Evolutionary conservation across 2,113 vertebrate genomes (phyloP), one percentile per base, ranked within the genome.

Genomic region (Proteles cristata): DNA sequence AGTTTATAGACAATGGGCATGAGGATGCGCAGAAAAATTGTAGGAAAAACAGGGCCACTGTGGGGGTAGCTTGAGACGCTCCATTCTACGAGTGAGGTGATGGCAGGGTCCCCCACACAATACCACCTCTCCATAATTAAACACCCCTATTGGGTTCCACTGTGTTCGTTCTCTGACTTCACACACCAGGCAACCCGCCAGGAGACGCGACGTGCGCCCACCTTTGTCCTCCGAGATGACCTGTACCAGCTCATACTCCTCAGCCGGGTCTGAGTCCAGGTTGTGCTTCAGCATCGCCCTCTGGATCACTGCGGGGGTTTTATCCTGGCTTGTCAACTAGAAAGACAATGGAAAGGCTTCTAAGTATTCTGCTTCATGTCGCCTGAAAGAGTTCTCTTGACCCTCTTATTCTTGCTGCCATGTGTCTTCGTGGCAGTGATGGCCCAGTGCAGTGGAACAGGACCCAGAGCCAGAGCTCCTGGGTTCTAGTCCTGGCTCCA

Each of bases 261-360:
- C 99, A 0, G 97, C 98, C 0, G 99, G 97, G 19, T 99, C 99
- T 0, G 97, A 97, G 80, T 99, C 99, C 73, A 99, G 98, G 97
- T 99, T 99, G 99, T 99, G 99, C 97, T 99, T 99, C 39, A 99
- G 77, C 99, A 99, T 99, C 0, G 99, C 99, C 98, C 99, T 98
- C 92, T 99, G 99, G 93, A 99, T 99, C 31, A 99, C 99, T 0
- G 99, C 99, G 0, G 99, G 99, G 7, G 99, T 99, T 96, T 99
- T 99, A 93, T 99, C 99, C 96, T 99, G 99, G 98, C 99, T 99
- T 1, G 99, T 99, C 96, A 99, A 39, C 99, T 99, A 97, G 39
- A 91, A 96, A 96, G 86, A 80, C 50, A 98, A 69, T 2, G 33
- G 91, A 63, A 9, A 2, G 21, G 33, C 31, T 26, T 81, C 58